Conservation (phyloP, 1,140 invertebrate species). For the Cotesia glomerata region DNA sequence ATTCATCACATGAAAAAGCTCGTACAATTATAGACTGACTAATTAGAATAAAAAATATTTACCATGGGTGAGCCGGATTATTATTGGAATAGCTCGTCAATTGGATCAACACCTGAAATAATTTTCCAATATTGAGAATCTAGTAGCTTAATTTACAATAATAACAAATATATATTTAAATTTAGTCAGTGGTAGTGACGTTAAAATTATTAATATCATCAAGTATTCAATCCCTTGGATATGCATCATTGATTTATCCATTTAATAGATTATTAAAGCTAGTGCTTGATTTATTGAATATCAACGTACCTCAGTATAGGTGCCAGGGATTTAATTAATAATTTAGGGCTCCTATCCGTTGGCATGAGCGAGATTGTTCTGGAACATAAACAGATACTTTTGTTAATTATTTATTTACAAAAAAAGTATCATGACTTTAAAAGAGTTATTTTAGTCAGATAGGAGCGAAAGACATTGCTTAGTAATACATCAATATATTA, state of each 20-base stretch:
- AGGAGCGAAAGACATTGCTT: slow-evolving; percentile 53
- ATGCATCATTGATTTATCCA: slow-evolving; percentile 44
- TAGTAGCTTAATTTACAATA: no score
- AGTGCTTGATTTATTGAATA: neutral
- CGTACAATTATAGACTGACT: no score
- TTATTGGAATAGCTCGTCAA: no score
- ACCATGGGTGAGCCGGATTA: no score
- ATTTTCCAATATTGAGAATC: no score
- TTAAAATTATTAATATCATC: slow-evolving; percentile 40
- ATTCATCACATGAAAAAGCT: slow-evolving; percentile 37
- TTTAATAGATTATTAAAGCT: neutral
- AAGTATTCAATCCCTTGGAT: slow-evolving; percentile 35
- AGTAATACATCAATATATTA: slow-evolving; percentile 39
- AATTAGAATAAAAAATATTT: no score
- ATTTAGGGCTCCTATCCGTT: no score
- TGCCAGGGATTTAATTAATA: no score
- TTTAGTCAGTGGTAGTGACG: slow-evolving; percentile 57
- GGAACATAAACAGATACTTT: neutral
- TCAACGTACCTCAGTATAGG: no score
- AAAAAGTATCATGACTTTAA: neutral
- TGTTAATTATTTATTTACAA: neutral
- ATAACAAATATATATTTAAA: no score
- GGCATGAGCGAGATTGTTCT: no score
- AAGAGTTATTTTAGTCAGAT: slow-evolving; percentile 37
- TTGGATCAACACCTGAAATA: neutral